A percentile compares a stretch with the other conserved stretches of the same genome.
Evolutionary conservation across 2,888 invertebrate genomes (phyloP).

Genomic region (Hypomecis punctinalis): DNA sequence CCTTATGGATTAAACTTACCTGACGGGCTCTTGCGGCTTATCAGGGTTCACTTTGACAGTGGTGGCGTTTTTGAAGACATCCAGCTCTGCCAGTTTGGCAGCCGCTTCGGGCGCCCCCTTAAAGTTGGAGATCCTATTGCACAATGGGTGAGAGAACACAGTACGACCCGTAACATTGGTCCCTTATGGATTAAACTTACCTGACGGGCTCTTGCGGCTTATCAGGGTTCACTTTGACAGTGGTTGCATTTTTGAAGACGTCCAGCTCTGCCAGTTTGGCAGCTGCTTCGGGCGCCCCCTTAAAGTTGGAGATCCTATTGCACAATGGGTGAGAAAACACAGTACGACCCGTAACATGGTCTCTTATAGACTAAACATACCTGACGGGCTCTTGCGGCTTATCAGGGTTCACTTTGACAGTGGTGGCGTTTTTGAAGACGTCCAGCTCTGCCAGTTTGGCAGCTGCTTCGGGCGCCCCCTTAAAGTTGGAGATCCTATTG

Average conservation of each 20-base stretch:
- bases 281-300: constrained; percentile 90
- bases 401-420: constrained; percentile 90
- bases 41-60: too few relatives aligned
- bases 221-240: constrained; percentile 90
- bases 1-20: too few relatives aligned
- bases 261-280: constrained; percentile 88
- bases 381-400: constrained; percentile 92
- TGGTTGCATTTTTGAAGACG: constrained; percentile 90
- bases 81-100: too few relatives aligned
- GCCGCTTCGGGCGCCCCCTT: too few relatives aligned
- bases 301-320: constrained; percentile 91
- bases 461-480: constrained; percentile 90
- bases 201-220: constrained; percentile 92
- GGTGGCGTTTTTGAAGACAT: too few relatives aligned
- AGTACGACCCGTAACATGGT: too few relatives aligned
- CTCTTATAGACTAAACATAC: too few relatives aligned
- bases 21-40: too few relatives aligned
- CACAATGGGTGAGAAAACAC: constrained; percentile 89
- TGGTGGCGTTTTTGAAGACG: constrained; percentile 90
- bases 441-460: constrained; percentile 88
- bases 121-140: too few relatives aligned
- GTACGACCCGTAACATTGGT: too few relatives aligned
- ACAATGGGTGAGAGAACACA: too few relatives aligned
- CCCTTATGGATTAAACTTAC: too few relatives aligned
- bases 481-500: constrained; percentile 91